These are phyloP conservation scores for Anoplius nigerrimus DNA, from an alignment of 2,888 invertebrate species.

Conservation along the genomic window DNA sequence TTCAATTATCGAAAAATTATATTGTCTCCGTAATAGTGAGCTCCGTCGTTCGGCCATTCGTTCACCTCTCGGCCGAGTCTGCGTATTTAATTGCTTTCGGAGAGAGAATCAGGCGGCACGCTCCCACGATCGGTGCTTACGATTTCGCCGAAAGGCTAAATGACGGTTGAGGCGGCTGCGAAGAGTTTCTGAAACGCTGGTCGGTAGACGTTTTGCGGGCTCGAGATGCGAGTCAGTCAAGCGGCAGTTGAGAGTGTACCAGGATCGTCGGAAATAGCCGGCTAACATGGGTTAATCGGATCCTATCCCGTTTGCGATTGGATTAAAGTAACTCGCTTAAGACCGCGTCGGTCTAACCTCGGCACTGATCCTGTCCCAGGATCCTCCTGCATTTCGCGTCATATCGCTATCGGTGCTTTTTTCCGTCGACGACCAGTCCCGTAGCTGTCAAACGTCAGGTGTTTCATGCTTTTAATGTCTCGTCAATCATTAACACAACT, in stretches of 20 bases:
- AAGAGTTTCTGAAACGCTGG: not conserved
- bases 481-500: too few species aligned
- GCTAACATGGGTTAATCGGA: constrained; percentile 60
- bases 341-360: constrained; percentile 52
- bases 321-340: constrained; percentile 61
- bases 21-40: not conserved
- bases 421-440: constrained; percentile 15
- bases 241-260: constrained; percentile 23
- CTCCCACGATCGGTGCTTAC: too few species aligned
- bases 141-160: too few species aligned
- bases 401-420: constrained; percentile 35
- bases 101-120: too few species aligned
- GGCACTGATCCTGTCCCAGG: constrained; percentile 58
- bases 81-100: too few species aligned
- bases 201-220: not conserved
- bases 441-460: too few species aligned
- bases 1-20: not conserved
- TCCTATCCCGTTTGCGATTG: constrained; percentile 59
- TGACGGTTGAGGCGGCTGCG: too few species aligned
- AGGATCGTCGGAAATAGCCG: constrained; percentile 53
- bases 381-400: constrained; percentile 24
- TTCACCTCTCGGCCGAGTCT: not conserved
- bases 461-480: too few species aligned
- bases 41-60: not conserved
- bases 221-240: constrained; percentile 20